phyloP scores from a whole-genome alignment of 2,113 vertebrate genomes.

The Silurus asotus region DNA sequence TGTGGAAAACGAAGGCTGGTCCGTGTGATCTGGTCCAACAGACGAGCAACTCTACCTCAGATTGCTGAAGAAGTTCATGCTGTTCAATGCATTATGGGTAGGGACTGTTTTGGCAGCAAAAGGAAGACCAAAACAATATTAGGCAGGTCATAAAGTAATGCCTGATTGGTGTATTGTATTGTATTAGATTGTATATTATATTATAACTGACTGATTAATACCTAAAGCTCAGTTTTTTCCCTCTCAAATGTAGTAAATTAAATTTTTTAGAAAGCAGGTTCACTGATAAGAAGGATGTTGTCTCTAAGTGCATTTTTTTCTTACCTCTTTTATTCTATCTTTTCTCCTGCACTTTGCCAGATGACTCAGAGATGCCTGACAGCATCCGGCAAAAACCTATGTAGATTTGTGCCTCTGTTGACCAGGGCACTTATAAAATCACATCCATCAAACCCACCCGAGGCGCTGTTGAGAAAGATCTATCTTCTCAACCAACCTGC shows the following conservation, averaged over 20 bases:
- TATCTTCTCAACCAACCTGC: neutral
- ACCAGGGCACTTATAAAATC: neutral
- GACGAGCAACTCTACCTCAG: no score
- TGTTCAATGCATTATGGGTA: no score
- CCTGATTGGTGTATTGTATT: no score
- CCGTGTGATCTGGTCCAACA: no score
- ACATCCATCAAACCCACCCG: slow-evolving; percentile 15
- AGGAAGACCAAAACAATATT: no score
- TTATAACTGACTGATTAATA: neutral
- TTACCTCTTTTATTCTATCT: neutral
- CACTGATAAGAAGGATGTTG: neutral
- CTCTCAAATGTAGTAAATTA: neutral
- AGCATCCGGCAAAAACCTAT: neutral
- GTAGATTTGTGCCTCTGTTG: slow-evolving; percentile 11
- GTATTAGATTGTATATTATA: no score
- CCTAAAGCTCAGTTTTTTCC: neutral
- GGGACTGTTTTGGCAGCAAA: no score
- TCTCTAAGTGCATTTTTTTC: neutral
- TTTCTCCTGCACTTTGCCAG: neutral
- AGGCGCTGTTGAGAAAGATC: slow-evolving; percentile 26
- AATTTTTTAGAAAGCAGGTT: neutral
- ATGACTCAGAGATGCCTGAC: slow-evolving; percentile 21
- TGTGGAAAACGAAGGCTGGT: no score
- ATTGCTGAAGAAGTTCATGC: no score
- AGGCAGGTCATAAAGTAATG: no score